Base-by-base conservation (phyloP, 2,113 vertebrate genomes). In the Oceanites oceanicus region DNA sequence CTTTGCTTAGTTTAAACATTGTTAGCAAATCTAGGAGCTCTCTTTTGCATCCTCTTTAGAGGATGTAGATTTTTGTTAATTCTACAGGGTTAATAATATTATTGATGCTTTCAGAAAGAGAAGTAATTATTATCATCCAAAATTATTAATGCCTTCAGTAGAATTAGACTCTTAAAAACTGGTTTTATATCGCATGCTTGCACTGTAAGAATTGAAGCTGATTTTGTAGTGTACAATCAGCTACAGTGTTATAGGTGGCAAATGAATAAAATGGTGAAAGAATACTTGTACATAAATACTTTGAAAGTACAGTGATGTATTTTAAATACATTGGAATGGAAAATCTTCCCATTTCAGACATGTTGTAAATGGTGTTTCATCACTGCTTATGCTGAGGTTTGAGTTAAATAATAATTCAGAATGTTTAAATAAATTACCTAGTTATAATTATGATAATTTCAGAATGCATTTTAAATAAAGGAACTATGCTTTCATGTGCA, bases 381-480 rank as follows among this genome's bases (percentile, higher is more conserved):
- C 74, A 63, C 44, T 3, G 15, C 83, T 88, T 82, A 15, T 72
- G 53, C 50, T 91, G 67, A 74, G 29, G n/a, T 76, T 92, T 0
- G 15, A 61, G 63, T 95, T 66, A 55, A 89, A 88, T 42, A 77
- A 40, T 34, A 92, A 71, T 88, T 90, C 55, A 25, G 23, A 68
- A 50, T 97, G 81, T 88, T 95, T 94, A 96, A 93, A 76, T 90
- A 66, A 95, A 90, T 30, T 79, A 76, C 80, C 78, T 91, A 88
- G 68, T 92, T 96, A 82, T 90, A 95, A 95, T 96, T 89, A 83
- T 62, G 75, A 76, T 93, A 75, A 95, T 96, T 97, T 94, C 78
- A 95, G 82, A 95, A 94, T 95, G 76, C 92, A 67, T 97, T 96
- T 96, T 95, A 97, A 98, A 98, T 94, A 92, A 81, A 83, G 92